Conservation (phyloP, 2,113 vertebrate genomes). For the Pangasianodon gigas region DNA sequence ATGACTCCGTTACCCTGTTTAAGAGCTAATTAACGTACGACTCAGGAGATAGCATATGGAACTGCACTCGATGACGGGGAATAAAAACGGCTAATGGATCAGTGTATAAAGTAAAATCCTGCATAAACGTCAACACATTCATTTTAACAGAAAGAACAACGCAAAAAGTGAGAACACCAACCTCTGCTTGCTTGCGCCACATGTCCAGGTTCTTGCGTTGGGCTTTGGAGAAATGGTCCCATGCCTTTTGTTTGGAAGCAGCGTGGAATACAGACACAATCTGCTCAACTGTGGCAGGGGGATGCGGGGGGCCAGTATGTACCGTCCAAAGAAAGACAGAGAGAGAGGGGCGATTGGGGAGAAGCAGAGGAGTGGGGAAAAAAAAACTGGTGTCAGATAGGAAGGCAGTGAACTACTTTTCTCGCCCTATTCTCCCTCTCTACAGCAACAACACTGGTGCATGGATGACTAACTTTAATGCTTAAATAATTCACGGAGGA, state of each 20-base stretch:
- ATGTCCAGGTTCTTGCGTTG: slow-evolving; percentile 99
- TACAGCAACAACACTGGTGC: slow-evolving; percentile 39
- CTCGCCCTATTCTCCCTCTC: slow-evolving; percentile 40
- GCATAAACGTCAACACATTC: slow-evolving; percentile 43
- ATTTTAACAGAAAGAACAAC: slow-evolving; percentile 46
- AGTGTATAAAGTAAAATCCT: slow-evolving; percentile 10
- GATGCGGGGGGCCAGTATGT: slow-evolving; percentile 75
- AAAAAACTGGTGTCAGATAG: slow-evolving; percentile 86
- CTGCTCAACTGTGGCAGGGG: slow-evolving; percentile 92
- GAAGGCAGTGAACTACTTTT: slow-evolving; percentile 64
- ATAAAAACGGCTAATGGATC: slow-evolving; percentile 12
- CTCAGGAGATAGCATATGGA: slow-evolving; percentile 14
- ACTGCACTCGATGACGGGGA: slow-evolving; percentile 20
- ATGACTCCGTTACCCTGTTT: slow-evolving; percentile 25
- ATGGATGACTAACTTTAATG: slow-evolving; percentile 31
- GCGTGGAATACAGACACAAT: slow-evolving; percentile 99
- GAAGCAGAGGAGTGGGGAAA: slow-evolving; percentile 87
- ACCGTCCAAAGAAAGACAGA: slow-evolving; percentile 83
- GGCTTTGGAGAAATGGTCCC: slow-evolving; percentile 99
- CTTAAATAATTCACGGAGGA: slow-evolving; percentile 13
- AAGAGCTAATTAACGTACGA: slow-evolving; percentile 37
- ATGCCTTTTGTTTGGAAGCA: slow-evolving; percentile 99
- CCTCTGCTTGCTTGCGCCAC: slow-evolving; percentile 99
- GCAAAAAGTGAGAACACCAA: slow-evolving; percentile 74
- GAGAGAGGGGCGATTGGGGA: slow-evolving; percentile 79